Evolutionary conservation across 2,797 vertebrate species (phyloP).

Genomic region (Dendrocincla fuliginosa): DNA sequence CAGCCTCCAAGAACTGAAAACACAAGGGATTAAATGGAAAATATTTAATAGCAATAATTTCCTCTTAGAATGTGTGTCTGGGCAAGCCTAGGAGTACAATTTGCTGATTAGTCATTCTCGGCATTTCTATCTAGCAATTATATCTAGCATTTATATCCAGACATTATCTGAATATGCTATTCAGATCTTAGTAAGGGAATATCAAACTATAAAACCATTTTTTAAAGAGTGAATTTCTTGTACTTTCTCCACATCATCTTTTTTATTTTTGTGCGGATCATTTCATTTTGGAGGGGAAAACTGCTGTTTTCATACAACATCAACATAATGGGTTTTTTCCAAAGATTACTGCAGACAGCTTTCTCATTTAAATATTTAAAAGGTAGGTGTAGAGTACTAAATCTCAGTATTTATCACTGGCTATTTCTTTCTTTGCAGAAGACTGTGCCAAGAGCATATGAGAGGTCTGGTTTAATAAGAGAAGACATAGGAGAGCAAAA

Average conservation of each 20-base stretch:
- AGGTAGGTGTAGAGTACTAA: neutral
- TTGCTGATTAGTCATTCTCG: conserved; percentile 36
- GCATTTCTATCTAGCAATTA: conserved; percentile 25
- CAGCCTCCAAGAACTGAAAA: neutral
- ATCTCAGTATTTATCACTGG: neutral
- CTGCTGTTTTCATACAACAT: neutral
- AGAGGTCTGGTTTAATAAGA: neutral
- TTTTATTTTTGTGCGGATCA: neutral
- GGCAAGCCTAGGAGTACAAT: conserved; percentile 27
- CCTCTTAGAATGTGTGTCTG: neutral
- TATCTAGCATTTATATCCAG: conserved; percentile 5
- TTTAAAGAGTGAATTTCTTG: neutral
- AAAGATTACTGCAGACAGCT: neutral
- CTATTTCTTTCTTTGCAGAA: neutral
- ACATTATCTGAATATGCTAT: neutral
- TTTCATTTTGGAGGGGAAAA: neutral
- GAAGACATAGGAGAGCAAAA: neutral
- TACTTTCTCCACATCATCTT: neutral
- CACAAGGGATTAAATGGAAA: neutral
- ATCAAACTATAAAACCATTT: neutral
- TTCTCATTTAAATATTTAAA: neutral
- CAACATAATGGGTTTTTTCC: neutral
- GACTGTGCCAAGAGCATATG: accelerated
- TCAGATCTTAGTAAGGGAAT: neutral
- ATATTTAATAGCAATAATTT: conserved; percentile 15